Conservation (phyloP, 2,888 invertebrate genomes). For the Lacanobia wlatinum region DNA sequence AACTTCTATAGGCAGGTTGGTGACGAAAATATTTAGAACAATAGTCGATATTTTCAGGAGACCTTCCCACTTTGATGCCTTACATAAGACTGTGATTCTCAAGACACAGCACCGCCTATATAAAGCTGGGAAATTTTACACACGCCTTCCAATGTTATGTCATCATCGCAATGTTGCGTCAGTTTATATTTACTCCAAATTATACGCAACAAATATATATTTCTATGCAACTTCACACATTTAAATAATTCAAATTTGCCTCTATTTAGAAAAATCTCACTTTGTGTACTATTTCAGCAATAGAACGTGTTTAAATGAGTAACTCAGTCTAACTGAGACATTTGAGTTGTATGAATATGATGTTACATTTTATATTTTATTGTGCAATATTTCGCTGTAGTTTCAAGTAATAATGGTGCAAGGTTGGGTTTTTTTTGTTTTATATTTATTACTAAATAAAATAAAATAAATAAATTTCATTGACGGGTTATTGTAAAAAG, state of each 20-base stretch:
- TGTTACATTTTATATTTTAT: background rate
- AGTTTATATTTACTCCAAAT: background rate
- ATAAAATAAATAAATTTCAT: too few species aligned
- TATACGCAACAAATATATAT: background rate
- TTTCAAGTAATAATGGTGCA: background rate
- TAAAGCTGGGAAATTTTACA: conserved; percentile 19
- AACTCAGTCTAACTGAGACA: background rate
- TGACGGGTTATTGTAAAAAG: too few species aligned
- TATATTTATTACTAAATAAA: background rate
- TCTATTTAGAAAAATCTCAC: background rate
- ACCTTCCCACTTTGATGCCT: conserved; percentile 6
- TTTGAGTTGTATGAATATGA: background rate
- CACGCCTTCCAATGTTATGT: background rate
- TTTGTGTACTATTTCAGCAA: background rate
- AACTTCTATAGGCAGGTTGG: background rate
- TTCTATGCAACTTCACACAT: background rate
- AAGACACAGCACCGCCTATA: background rate
- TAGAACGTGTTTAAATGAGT: background rate
- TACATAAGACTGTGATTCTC: conserved; percentile 26
- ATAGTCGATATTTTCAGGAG: background rate
- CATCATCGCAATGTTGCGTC: conserved; percentile 35
- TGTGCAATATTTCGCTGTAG: background rate
- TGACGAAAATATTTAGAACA: background rate
- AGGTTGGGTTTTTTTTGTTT: background rate
- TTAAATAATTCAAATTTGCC: background rate